These are phyloP conservation scores for Lethenteron reissneri DNA, from an alignment of 2,113 vertebrate species.

Conservation along the genomic window DNA sequence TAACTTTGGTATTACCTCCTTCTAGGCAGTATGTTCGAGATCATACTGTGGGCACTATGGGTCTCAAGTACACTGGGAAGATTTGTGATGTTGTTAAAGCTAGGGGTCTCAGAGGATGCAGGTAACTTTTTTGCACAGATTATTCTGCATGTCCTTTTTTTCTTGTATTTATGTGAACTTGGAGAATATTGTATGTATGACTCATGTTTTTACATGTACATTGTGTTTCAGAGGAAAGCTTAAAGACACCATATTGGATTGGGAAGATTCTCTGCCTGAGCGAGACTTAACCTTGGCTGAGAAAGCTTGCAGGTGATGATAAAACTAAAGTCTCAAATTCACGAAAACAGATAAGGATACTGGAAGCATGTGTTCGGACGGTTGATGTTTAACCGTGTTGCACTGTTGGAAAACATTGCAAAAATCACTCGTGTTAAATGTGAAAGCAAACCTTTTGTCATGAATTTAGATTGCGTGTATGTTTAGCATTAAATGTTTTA, in stretches of 20 bases:
- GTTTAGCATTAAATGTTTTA: no score
- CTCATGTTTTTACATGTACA: background rate
- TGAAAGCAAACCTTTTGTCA: no score
- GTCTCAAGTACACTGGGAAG: slow-evolving; percentile 65
- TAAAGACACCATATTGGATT: slow-evolving; percentile 75
- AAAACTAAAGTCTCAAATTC: no score
- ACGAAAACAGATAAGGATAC: no score
- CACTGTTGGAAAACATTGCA: no score
- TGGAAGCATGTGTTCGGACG: no score
- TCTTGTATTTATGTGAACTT: background rate
- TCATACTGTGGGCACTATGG: slow-evolving; percentile 69
- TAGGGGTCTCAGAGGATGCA: slow-evolving; percentile 65
- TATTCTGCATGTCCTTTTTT: background rate
- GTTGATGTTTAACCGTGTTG: no score
- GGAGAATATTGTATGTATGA: background rate
- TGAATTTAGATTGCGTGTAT: no score
- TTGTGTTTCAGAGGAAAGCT: slow-evolving; percentile 45
- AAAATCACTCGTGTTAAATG: no score
- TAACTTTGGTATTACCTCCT: background rate
- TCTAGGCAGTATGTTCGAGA: slow-evolving; percentile 74
- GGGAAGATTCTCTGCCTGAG: slow-evolving; percentile 76
- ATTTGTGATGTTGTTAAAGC: slow-evolving; percentile 60
- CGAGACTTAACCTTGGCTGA: slow-evolving; percentile 56
- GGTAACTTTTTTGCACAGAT: slow-evolving; percentile 22
- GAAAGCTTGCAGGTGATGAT: slow-evolving; percentile 52